Conservation (phyloP, 2,888 invertebrate genomes). For the Drosophila leonis region DNA sequence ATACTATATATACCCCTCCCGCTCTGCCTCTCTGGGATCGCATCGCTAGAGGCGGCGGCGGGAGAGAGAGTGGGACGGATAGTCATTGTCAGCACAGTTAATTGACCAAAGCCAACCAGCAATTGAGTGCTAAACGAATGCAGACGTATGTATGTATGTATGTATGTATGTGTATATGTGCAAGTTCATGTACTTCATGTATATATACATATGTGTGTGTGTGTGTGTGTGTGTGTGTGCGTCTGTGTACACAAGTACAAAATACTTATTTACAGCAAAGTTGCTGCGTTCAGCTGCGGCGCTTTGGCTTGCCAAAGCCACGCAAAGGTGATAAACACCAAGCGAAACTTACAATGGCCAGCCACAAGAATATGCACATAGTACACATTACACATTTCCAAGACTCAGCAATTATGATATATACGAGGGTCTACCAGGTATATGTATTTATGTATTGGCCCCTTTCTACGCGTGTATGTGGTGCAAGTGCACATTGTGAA, state of each 20-base stretch:
- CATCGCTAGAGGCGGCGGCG: background rate
- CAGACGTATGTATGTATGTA: background rate
- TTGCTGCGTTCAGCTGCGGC: conserved; percentile 59
- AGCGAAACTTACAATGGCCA: conserved; percentile 22
- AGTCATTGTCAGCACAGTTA: conserved; percentile 67
- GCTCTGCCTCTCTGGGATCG: background rate
- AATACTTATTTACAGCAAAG: conserved; percentile 28
- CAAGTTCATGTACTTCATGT: background rate
- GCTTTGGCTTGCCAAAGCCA: conserved; percentile 40
- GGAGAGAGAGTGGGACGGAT: conserved; percentile 2
- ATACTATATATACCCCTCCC: background rate
- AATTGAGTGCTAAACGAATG: conserved; percentile 41
- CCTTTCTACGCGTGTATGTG: background rate
- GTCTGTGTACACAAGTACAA: conserved; percentile 4
- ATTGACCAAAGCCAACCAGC: conserved; percentile 57
- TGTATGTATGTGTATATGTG: background rate
- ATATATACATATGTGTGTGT: background rate
- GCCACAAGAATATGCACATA: conserved; percentile 10
- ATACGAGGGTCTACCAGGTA: background rate
- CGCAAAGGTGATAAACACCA: conserved; percentile 45
- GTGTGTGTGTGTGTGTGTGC: background rate
- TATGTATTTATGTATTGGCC: background rate
- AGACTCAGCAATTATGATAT: conserved; percentile 15
- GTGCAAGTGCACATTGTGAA: background rate
- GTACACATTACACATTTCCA: conserved; percentile 1